Conservation (phyloP, 2,113 vertebrate species). For the Scomber colias region DNA sequence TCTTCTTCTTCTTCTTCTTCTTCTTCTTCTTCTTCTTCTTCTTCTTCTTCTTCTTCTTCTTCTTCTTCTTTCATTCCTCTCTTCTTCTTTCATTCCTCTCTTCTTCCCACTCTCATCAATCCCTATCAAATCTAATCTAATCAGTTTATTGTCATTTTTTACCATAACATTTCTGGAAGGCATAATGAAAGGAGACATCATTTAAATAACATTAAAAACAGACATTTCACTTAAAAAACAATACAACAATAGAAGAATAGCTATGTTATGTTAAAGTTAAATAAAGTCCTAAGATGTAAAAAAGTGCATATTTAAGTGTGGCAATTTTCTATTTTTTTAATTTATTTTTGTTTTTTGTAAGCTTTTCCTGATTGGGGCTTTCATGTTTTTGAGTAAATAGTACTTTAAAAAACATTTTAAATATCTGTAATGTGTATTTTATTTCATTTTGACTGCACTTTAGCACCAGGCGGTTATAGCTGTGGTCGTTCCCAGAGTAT, state of each 20-base stretch:
- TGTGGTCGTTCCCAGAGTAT: neutral
- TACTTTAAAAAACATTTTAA: neutral
- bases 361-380: slow-evolving; percentile 7
- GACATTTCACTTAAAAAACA: too few relatives aligned
- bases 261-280: too few relatives aligned
- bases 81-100: neutral
- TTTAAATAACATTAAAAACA: too few relatives aligned
- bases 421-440: neutral
- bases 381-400: neutral
- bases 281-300: too few relatives aligned
- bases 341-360: neutral
- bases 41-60: too few relatives aligned
- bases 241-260: too few relatives aligned
- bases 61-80: slow-evolving; percentile 1
- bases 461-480: neutral
- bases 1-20: too few relatives aligned
- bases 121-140: neutral
- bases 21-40: neutral
- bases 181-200: too few relatives aligned
- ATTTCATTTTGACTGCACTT: slow-evolving; percentile 11
- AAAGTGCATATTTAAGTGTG: too few relatives aligned
- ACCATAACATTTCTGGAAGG: too few relatives aligned
- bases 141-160: too few relatives aligned
- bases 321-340: too few relatives aligned
- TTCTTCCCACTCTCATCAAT: neutral